A percentile compares a stretch with the other conserved stretches of the same genome.
These are phyloP conservation scores for Acanthurus lineatus DNA, from an alignment of 2,797 vertebrate species.

Conservation along the genomic window DNA sequence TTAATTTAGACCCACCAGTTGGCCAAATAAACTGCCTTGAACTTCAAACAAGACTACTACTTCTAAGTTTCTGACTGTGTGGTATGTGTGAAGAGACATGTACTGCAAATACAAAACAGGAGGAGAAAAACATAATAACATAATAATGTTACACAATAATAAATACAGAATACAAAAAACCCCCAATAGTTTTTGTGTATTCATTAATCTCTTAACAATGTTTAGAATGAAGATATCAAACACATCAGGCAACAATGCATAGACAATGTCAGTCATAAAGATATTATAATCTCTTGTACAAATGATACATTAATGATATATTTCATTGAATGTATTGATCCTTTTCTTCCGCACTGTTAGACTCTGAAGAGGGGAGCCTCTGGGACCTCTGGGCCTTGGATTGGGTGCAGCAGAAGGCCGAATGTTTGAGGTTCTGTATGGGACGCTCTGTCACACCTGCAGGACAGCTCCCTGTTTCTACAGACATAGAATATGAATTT, in stretches of 20 bases:
- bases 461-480: conserved; percentile 88
- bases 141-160: too few species aligned
- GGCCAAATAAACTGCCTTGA: neutral
- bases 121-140: neutral
- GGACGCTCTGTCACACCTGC: conserved; percentile 79
- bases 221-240: too few species aligned
- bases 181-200: too few species aligned
- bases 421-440: conserved; percentile 90
- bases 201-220: too few species aligned
- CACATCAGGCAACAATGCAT: too few species aligned
- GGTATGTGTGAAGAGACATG: neutral
- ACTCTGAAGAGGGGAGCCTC: conserved; percentile 72
- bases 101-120: neutral
- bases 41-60: conserved; percentile 5
- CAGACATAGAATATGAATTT: conserved; percentile 90
- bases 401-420: conserved; percentile 88
- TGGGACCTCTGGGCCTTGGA: conserved; percentile 86
- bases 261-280: neutral
- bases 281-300: neutral
- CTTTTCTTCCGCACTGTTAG: conserved; percentile 46
- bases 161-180: too few species aligned
- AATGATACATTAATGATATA: neutral
- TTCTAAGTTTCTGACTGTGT: neutral
- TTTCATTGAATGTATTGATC: neutral
- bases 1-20: neutral